Conservation (phyloP, 2,113 vertebrate species). For the Pelecanus crispus region DNA sequence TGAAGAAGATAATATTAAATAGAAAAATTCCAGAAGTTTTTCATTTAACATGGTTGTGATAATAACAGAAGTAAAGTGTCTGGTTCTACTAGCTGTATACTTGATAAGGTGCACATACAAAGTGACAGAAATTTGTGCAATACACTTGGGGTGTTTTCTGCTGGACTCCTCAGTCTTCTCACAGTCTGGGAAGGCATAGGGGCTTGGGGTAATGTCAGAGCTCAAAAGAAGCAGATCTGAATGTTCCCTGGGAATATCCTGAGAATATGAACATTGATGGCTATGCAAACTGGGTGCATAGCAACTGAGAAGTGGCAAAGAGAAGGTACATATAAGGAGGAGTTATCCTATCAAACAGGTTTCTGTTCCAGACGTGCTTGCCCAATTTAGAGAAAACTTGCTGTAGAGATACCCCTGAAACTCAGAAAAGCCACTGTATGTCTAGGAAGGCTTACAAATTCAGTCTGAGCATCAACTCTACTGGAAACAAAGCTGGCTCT, state of each 20-base stretch:
- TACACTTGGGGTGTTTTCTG: not conserved
- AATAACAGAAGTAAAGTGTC: not conserved
- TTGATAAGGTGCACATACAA: not conserved
- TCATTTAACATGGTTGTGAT: not conserved
- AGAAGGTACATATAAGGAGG: not conserved
- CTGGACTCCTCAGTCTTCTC: not conserved
- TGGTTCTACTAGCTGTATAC: not conserved
- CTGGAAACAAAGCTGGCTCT: not conserved
- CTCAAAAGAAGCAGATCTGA: not conserved
- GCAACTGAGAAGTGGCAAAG: not conserved
- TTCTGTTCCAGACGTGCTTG: not conserved
- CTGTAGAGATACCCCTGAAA: not conserved
- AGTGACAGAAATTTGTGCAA: not conserved
- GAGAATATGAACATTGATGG: not conserved
- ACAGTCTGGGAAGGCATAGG: not conserved
- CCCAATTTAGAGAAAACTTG: not conserved
- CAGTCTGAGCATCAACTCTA: not conserved
- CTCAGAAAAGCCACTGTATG: not conserved
- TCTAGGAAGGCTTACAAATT: not conserved
- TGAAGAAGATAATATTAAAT: not conserved
- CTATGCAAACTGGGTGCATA: too few species aligned
- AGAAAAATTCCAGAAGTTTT: not conserved
- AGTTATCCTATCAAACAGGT: too few species aligned
- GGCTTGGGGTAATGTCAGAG: not conserved
- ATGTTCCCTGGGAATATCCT: not conserved